Evolutionary conservation across 2,888 invertebrate genomes (phyloP).

Genomic region (Morinoia aosen): DNA sequence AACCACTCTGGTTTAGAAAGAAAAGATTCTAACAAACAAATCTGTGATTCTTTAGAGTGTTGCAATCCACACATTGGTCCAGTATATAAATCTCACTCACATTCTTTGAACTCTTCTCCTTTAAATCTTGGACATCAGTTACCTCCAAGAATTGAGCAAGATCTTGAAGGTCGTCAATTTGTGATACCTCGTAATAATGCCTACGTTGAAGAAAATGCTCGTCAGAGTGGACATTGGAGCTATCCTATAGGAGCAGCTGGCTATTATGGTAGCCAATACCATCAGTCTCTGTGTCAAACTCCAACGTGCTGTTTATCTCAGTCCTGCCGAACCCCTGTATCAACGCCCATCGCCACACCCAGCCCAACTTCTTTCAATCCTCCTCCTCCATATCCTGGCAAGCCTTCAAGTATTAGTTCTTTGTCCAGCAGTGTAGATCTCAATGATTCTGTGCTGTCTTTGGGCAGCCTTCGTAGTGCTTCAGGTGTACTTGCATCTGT

Average conservation of each 20-base stretch:
- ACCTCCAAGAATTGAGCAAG: constrained; percentile 67
- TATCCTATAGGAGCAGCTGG: constrained; percentile 41
- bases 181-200: constrained; percentile 67
- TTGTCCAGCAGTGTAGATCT: constrained; percentile 57
- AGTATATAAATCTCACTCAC: background rate
- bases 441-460: constrained; percentile 59
- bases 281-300: constrained; percentile 61
- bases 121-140: constrained; percentile 52
- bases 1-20: constrained; percentile 67
- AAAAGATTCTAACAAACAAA: constrained; percentile 55
- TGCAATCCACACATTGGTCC: background rate
- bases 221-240: constrained; percentile 66
- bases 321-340: constrained; percentile 60
- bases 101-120: constrained; percentile 41
- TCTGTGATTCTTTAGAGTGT: background rate
- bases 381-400: constrained; percentile 67
- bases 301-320: constrained; percentile 59
- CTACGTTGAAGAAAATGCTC: constrained; percentile 66
- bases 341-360: constrained; percentile 55
- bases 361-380: constrained; percentile 61
- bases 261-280: constrained; percentile 59
- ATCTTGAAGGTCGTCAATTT: constrained; percentile 67
- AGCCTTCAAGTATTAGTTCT: constrained; percentile 61
- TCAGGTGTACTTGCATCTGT: constrained; percentile 61
- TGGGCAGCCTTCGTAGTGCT: constrained; percentile 57